phyloP scores from a whole-genome alignment of 1,140 invertebrate species.

The Eupristina koningsbergeri region DNA sequence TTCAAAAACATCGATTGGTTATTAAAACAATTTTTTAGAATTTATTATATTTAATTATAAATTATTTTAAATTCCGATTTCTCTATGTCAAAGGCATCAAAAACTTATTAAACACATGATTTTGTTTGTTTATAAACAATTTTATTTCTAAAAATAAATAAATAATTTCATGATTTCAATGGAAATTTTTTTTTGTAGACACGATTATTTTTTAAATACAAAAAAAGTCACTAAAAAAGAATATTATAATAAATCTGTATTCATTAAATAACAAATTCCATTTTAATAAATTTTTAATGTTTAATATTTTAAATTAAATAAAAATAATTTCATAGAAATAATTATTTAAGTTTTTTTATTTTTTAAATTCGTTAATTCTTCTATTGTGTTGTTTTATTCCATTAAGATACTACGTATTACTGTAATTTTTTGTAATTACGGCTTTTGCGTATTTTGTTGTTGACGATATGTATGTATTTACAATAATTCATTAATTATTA shows the following conservation, averaged over 20 bases:
- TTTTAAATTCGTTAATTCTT: neutral
- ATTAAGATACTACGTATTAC: neutral
- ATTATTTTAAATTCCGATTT: neutral
- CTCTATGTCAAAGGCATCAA: neutral
- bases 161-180: too few relatives aligned
- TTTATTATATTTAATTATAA: constrained; percentile 3
- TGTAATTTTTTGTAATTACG: neutral
- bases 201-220: too few relatives aligned
- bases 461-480: too few relatives aligned
- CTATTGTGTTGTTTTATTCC: neutral
- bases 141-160: neutral
- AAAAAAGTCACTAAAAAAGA: too few relatives aligned
- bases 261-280: too few relatives aligned
- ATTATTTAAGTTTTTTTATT: neutral
- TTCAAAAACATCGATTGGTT: neutral
- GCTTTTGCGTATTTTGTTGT: neutral
- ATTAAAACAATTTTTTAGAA: neutral
- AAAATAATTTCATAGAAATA: too few relatives aligned
- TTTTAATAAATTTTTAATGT: too few relatives aligned
- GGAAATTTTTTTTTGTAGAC: too few relatives aligned
- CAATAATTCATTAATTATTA: too few relatives aligned
- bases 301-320: too few relatives aligned
- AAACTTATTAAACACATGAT: neutral
- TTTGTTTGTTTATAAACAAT: neutral
- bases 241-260: too few relatives aligned